Conservation (phyloP, 2,797 vertebrate species). For the Halcyon leucocephala region DNA sequence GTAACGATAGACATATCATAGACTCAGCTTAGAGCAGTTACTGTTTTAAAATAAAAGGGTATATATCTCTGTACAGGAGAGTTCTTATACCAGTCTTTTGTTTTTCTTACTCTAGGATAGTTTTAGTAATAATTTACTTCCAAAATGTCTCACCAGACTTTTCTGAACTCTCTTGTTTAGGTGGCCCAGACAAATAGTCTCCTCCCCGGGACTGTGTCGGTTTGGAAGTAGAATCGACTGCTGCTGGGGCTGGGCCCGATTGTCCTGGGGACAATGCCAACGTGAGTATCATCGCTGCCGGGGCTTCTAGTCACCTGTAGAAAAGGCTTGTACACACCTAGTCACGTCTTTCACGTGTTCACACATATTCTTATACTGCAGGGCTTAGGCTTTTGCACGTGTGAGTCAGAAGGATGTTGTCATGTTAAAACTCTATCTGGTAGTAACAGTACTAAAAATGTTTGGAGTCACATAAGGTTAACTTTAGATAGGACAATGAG, state of each 20-base stretch:
- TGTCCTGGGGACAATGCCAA: slow-evolving; percentile 94
- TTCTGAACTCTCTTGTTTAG: slow-evolving; percentile 76
- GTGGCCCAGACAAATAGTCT: slow-evolving; percentile 92
- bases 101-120: neutral
- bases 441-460: neutral
- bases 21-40: neutral
- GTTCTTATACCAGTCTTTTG: neutral
- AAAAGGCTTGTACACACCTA: slow-evolving; percentile 38
- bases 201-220: slow-evolving; percentile 90
- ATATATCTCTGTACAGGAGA: neutral
- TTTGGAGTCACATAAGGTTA: neutral
- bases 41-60: neutral
- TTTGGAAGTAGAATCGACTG: slow-evolving; percentile 93
- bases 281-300: slow-evolving; percentile 88
- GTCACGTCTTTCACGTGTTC: neutral
- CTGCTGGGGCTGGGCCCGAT: slow-evolving; percentile 97
- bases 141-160: neutral
- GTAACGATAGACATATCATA: neutral
- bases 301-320: slow-evolving; percentile 54
- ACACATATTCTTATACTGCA: neutral
- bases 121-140: neutral
- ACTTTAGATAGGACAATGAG: neutral
- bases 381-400: slow-evolving; percentile 41
- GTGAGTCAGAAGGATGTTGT: slow-evolving; percentile 52
- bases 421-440: neutral